Base-by-base conservation (phyloP, 2,888 invertebrate genomes). In the Euzophera pinguis region DNA sequence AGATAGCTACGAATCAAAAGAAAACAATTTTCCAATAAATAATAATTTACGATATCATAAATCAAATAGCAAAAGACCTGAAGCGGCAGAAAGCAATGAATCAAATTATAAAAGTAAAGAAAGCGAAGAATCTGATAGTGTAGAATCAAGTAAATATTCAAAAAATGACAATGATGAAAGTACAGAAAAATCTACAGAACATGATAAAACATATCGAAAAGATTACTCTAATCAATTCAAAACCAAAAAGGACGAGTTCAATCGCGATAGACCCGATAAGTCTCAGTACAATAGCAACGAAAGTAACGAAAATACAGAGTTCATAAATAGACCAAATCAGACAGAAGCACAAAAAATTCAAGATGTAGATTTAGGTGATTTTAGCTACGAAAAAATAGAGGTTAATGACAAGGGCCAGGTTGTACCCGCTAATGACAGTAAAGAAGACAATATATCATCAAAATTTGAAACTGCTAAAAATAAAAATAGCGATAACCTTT, bases 351-450 rank as follows among this genome's bases (percentile, higher is more conserved):
- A 53, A 27, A 60, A 58, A 41, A 67, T 76, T 56, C 74, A 75
- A 65, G 76, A 83, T 41, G 73, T 76, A 32, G 79, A 82, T 56
- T 66, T 75, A 57, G 70, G 61, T 48, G 75, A 81, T 58, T 81
- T 79, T 54, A 78, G 75, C 56, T 75, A 77, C 58, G 80, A 81
- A 69, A 74, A 63, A 64, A 67, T 79, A 60, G 63, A 75, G 50
- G 51, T 76, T 13, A 74, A 77, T 58, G 67, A 75, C 50, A 66
- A 78, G 53, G 77, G 75, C 29, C 56, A 78, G 62, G 64, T 76
- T 41, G 70, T 73, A 56, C 53, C 72, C 3, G 59, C 53, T 13
- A 70, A 67, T 51, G 78, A 78, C 37, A 58, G 56, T 47, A 53
- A 66, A 53, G 69, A 71, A 51, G 60, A 63, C 53, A 50, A 65